Evolutionary conservation across 2,113 vertebrate genomes (phyloP).

Genomic region (Dunckerocampus dactyliophorus): DNA sequence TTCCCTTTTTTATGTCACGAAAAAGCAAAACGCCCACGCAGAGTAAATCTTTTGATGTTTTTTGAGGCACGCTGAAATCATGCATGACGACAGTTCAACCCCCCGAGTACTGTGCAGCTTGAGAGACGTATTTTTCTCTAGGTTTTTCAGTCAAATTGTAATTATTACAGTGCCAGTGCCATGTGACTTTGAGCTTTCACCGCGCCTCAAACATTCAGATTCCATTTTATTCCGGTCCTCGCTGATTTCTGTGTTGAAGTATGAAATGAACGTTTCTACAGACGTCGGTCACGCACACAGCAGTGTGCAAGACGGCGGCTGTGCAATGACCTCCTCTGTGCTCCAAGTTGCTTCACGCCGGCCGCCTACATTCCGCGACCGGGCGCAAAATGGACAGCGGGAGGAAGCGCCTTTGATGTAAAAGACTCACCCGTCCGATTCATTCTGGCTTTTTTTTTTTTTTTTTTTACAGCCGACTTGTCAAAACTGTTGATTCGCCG

Average conservation of each 20-base stretch:
- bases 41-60: too few relatives aligned
- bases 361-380: constrained; percentile 62
- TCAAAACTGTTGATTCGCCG: constrained; percentile 68
- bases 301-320: constrained; percentile 16
- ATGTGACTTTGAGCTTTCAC: background rate
- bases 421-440: constrained; percentile 38
- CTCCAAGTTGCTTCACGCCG: constrained; percentile 55
- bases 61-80: too few relatives aligned
- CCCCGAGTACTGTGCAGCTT: too few relatives aligned
- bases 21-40: too few relatives aligned
- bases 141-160: too few relatives aligned
- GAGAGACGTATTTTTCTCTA: too few relatives aligned
- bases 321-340: constrained; percentile 29
- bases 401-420: constrained; percentile 68
- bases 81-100: too few relatives aligned
- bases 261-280: background rate
- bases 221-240: background rate
- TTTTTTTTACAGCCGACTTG: constrained; percentile 56
- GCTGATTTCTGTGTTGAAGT: constrained; percentile 12
- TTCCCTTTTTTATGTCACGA: too few relatives aligned
- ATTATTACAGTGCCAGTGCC: too few relatives aligned
- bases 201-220: background rate
- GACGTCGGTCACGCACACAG: constrained; percentile 4
- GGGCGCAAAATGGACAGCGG: constrained; percentile 61
- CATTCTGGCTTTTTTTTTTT: constrained; percentile 28